Evolutionary conservation across 2,113 vertebrate species (phyloP), one percentile per base, ranked within the genome.

Genomic region (Melanerpes aurifrons): DNA sequence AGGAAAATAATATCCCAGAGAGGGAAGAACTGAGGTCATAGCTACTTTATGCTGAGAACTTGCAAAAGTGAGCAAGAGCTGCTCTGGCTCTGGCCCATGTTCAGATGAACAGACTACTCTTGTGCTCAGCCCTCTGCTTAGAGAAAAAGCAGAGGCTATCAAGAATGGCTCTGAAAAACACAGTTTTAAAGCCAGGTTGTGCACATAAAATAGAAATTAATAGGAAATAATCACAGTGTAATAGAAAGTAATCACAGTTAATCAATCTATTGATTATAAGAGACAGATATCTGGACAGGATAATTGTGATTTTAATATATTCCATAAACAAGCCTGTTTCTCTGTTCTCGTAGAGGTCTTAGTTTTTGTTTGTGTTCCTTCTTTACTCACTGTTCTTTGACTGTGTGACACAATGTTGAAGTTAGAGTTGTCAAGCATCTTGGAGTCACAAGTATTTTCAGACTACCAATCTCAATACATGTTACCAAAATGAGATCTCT

Each of bases 401-500:
- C 95, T 87, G 86, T 25, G 78, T 15, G 71, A 83, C 92, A 90
- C 83, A 68, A 70, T 87, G 95, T 92, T 97, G 95, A 93, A 88
- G 96, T 97, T 88, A 89, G 96, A 96, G 97, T 94, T 97, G 97
- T 97, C 97, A 97, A 96, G 94, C 92, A 89, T 97, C 96, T 96
- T 95, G 95, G 94, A 97, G 90, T 94, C 95, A 20, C 94, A 96
- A 95, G 96, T 95, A 94, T 97, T 97, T 97, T 96, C 95, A 97
- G 96, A 82, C 96, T 97, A 94, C 94, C 92, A 92, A 94, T 93
- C 97, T 97, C 97, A 96, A 97, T 97, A 96, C 95, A 95, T 87
- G 80, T 97, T 97, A 97, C 97, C 98, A 97, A 97, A 97, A 98
- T 96, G 96, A 97, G 97, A 97, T 97, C 97, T 98, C 96, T 97